Evolutionary conservation across 2,797 vertebrate genomes (phyloP), one percentile per base, ranked within the genome.

Genomic region (Trachops cirrhosus): DNA sequence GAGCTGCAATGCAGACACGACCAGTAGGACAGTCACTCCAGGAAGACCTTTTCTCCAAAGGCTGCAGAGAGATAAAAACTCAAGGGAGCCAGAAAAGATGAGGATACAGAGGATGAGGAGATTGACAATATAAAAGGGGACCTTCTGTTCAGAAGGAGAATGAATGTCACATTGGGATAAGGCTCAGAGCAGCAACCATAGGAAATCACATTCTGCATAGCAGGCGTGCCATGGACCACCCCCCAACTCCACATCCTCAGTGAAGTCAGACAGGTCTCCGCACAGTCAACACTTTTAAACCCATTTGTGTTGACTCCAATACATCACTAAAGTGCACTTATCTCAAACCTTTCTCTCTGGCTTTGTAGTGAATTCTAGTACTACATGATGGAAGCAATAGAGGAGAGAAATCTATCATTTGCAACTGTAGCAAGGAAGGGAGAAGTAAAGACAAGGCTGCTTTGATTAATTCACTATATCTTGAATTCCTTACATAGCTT

Each of bases 191-290:
- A 99, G 98, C 99, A 99, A 94, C 99, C 99, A 0, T 99, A 99
- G 96, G 99, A 99, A 97, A 99, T 99, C 83, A 99, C 99, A 0
- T 99, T 99, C 97, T 98, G 99, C 34, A 99, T 98, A 0, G 99
- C 99, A 0, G 99, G 99, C 99, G 99, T 99, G 91, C 99, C 99
- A 0, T 99, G 99, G 95, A 99, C 99, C 97, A 99, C 99, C 99
- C 97, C 99, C 99, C 99, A 99, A 99, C 97, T 99, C 99, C 96
- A 99, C 99, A 2, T 99, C 99, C 95, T 99, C 99, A 68, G 99
- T 98, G 95, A 99, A 99, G 98, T 99, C 99, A 0, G 99, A 99
- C 92, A 99, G 99, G 94, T 99, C 99, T 0, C 99, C 99, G 0
- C 98, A 73, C 39, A 85, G 1, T 57, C 2, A 18, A 14, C 14